Percentiles rank a stretch among this genome's conserved stretches.
phyloP scores from a whole-genome alignment of 2,113 vertebrate genomes.

The Merops nubicus region DNA sequence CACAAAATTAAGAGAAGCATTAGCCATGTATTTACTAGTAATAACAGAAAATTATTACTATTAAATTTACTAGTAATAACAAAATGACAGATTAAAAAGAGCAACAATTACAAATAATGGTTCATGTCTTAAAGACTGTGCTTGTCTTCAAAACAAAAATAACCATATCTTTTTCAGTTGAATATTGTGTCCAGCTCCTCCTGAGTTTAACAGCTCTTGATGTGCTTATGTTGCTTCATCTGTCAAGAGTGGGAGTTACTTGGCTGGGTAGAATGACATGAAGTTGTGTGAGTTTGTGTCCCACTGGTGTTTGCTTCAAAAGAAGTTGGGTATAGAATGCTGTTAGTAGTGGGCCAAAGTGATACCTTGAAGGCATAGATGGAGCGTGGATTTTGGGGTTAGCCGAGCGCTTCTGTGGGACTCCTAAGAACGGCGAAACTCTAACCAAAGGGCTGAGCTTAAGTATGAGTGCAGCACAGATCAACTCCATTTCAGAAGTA shows the following conservation, averaged over 20 bases:
- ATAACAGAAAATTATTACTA: too few relatives aligned
- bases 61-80: too few relatives aligned
- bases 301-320: not conserved
- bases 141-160: not conserved
- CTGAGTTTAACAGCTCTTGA: not conserved
- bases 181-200: not conserved
- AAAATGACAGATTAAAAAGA: too few relatives aligned
- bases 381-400: not conserved
- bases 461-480: not conserved
- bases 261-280: not conserved
- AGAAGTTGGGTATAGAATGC: not conserved
- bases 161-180: not conserved
- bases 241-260: not conserved
- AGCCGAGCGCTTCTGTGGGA: not conserved
- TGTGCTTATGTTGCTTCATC: not conserved
- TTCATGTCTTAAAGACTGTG: not conserved
- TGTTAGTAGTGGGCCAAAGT: not conserved
- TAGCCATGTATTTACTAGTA: not conserved
- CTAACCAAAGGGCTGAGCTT: not conserved
- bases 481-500: not conserved
- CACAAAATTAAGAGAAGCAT: not conserved
- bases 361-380: rapidly evolving
- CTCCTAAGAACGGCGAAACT: not conserved
- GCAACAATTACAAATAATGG: not conserved
- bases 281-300: not conserved